Evolutionary conservation across 2,797 vertebrate genomes (phyloP), one percentile per base, ranked within the genome.

Genomic region (Phoebastria nigripes): DNA sequence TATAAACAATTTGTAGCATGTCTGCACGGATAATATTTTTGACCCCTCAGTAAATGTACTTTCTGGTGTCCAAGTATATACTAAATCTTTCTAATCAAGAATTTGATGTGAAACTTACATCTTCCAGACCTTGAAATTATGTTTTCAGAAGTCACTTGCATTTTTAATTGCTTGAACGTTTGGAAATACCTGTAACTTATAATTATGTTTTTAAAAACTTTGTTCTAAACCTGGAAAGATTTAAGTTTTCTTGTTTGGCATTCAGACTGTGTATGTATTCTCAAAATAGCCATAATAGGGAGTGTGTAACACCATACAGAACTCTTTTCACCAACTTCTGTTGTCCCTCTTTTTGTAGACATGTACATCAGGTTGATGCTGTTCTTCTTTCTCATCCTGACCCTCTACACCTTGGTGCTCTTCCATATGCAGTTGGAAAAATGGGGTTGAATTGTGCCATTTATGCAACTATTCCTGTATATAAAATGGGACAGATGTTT

Each of bases 401-500:
- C 87, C 99, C 99, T 28, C 97, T 99, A 56, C 99, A 99, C 81
- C 98, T 99, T 6, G 99, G 99, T 15, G 99, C 99, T 44, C 98
- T 99, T 90, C 99, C 99, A 0, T 99, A 99, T 15, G 99, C 99
- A 54, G 99, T 99, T 65, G 99, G 99, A 49, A 99, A 99, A 97
- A 97, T 99, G 97, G 99, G 99, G 13, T 97, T 99, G 77, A 99
- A 99, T 93, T 99, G 99, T 58, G 99, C 99, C 14, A 99, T 99
- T 97, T 99, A 99, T 77, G 99, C 99, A 63, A 99, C 99, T 39
- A 99, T 99, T 92, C 99, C 99, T 7, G 99, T 99, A 15, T 99
- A 99, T 97, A 99, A 99, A 97, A 99, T 99, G 99, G 99, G 99
- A 25, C 99, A 99, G 98, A 99, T 99, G 99, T 99, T 99, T 96